These are phyloP conservation scores for Thymallus thymallus DNA, from an alignment of 2,113 vertebrate genomes.

Conservation along the genomic window DNA sequence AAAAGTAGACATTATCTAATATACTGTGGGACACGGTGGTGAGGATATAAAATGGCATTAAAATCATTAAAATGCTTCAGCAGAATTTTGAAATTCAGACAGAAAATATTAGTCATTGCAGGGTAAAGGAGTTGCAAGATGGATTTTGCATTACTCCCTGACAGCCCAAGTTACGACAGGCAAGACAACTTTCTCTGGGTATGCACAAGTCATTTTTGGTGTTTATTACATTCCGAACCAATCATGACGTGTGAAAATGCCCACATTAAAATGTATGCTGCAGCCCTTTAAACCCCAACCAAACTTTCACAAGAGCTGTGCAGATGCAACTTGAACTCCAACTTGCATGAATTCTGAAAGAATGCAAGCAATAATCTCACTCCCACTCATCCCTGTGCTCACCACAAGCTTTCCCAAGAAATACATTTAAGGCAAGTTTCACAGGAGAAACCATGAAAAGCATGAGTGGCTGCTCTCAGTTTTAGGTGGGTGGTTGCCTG, in stretches of 20 bases:
- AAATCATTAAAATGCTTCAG: constrained; percentile 30
- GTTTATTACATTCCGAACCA: constrained; percentile 8
- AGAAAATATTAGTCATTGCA: constrained; percentile 23
- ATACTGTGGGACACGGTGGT: constrained; percentile 27
- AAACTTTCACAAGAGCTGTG: constrained; percentile 47
- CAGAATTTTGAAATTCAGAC: constrained; percentile 10
- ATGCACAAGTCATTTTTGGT: neutral
- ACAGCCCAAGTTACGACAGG: constrained; percentile 15
- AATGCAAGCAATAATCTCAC: constrained; percentile 73
- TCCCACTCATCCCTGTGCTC: constrained; percentile 71
- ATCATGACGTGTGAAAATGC: constrained; percentile 27
- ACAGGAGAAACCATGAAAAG: constrained; percentile 65
- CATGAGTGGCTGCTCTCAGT: constrained; percentile 56
- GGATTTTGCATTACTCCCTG: constrained; percentile 16
- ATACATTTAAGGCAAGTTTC: constrained; percentile 68
- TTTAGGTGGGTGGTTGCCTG: constrained; percentile 61
- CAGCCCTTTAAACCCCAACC: constrained; percentile 41
- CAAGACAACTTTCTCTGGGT: neutral
- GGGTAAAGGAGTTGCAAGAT: neutral
- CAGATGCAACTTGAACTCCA: constrained; percentile 56
- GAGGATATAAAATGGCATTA: constrained; percentile 29
- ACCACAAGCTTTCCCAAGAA: constrained; percentile 68
- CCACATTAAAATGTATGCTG: constrained; percentile 43
- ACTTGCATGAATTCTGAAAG: constrained; percentile 66
- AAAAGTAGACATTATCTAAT: constrained; percentile 45